Conservation (phyloP, 2,888 invertebrate species). For the Eristalis tenax region DNA sequence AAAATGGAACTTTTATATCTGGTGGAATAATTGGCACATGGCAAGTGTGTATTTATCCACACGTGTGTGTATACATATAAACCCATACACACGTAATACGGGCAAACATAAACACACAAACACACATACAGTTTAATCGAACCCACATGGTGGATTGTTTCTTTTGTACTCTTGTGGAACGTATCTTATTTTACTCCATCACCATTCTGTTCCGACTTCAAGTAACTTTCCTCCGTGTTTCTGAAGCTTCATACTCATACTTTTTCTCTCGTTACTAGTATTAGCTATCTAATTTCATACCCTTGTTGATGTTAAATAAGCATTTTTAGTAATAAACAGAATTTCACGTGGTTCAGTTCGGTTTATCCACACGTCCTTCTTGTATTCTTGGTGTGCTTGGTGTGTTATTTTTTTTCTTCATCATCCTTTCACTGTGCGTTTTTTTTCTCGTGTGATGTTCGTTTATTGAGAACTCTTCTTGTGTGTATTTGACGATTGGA, state of each 20-base stretch:
- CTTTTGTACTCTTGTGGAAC: constrained; percentile 68
- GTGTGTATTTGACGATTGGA: constrained; percentile 58
- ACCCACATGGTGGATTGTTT: constrained; percentile 72
- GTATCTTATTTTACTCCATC: constrained; percentile 64
- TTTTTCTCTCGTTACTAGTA: constrained; percentile 63
- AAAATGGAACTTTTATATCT: constrained; percentile 59
- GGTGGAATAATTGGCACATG: constrained; percentile 70
- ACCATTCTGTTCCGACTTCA: constrained; percentile 30
- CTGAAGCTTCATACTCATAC: constrained; percentile 47
- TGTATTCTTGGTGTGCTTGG: constrained; percentile 21
- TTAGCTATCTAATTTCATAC: constrained; percentile 67
- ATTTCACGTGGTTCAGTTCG: constrained; percentile 69
- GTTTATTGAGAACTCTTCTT: constrained; percentile 12
- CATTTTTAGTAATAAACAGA: constrained; percentile 71
- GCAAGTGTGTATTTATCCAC: constrained; percentile 68
- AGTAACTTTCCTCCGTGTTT: constrained; percentile 40
- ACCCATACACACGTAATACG: neutral
- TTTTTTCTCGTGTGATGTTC: neutral
- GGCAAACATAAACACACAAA: neutral
- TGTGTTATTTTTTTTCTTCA: constrained; percentile 16
- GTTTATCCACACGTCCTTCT: constrained; percentile 52
- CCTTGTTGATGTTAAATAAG: constrained; percentile 70
- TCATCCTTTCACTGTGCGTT: neutral
- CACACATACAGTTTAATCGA: constrained; percentile 40
- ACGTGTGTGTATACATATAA: constrained; percentile 49